Evolutionary conservation across 2,888 invertebrate genomes (phyloP).

Genomic region (Amiota communis): DNA sequence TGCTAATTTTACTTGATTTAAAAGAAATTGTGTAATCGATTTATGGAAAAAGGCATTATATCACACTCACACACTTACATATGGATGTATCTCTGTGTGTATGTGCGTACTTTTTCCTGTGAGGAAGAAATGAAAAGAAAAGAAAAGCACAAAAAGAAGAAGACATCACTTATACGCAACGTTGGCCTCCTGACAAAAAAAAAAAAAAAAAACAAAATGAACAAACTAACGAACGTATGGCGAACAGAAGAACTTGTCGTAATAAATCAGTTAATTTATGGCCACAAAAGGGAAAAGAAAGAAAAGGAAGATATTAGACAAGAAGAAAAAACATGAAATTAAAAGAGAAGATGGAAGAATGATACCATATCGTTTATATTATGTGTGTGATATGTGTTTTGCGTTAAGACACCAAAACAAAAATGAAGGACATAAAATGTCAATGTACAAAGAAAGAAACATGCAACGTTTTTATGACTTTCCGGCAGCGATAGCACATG

Average conservation of each 20-base stretch:
- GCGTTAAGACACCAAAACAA: background rate
- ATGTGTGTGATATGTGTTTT: too few species aligned
- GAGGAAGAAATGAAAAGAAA: background rate
- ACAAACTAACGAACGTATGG: background rate
- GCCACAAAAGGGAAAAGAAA: background rate
- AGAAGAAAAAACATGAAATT: background rate
- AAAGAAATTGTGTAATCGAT: conserved; percentile 2
- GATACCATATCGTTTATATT: background rate
- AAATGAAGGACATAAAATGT: background rate
- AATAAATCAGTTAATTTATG: conserved; percentile 10
- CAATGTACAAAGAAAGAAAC: background rate
- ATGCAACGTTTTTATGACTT: background rate
- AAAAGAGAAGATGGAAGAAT: background rate
- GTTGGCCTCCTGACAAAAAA: background rate
- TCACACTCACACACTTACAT: background rate
- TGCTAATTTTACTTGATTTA: conserved; percentile 7
- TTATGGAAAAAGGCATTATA: too few species aligned
- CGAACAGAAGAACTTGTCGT: background rate
- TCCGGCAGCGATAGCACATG: background rate
- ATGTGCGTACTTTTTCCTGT: background rate
- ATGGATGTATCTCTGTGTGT: background rate
- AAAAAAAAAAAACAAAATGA: background rate
- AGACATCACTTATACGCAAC: conserved; percentile 44
- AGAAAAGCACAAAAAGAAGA: background rate
- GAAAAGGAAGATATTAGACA: background rate